These are phyloP conservation scores for Apis cerana DNA, from an alignment of 1,140 invertebrate genomes.

Conservation along the genomic window DNA sequence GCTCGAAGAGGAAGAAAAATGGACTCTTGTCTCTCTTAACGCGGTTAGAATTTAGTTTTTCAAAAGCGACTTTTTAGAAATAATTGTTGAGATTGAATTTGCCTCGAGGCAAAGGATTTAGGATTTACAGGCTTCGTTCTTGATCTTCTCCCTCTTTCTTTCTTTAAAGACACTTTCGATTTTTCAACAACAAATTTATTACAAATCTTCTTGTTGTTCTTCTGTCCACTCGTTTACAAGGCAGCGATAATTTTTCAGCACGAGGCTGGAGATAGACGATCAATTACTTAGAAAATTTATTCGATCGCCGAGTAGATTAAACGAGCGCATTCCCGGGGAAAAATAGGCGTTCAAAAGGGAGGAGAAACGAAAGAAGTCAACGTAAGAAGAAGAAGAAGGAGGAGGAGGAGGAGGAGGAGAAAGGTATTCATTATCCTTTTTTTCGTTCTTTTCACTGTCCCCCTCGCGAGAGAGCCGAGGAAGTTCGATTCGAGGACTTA, in stretches of 20 bases:
- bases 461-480: conserved; percentile 52
- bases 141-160: too few relatives aligned
- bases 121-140: too few relatives aligned
- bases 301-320: conserved; percentile 63
- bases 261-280: conserved; percentile 43
- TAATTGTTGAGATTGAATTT: too few relatives aligned
- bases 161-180: too few relatives aligned
- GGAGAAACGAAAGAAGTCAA: neutral
- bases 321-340: conserved; percentile 47
- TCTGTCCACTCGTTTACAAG: neutral
- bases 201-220: neutral
- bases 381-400: too few relatives aligned
- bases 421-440: conserved; percentile 22
- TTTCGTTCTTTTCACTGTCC: conserved; percentile 14
- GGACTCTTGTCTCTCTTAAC: too few relatives aligned
- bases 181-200: too few relatives aligned
- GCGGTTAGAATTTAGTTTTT: too few relatives aligned
- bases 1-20: too few relatives aligned
- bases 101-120: too few relatives aligned
- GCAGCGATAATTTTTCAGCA: neutral
- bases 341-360: neutral
- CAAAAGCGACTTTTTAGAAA: too few relatives aligned
- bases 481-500: conserved; percentile 67
- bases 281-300: conserved; percentile 59
- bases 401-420: neutral